Evolutionary conservation across 2,113 vertebrate genomes (phyloP).

Genomic region (Ctenomys sociabilis): DNA sequence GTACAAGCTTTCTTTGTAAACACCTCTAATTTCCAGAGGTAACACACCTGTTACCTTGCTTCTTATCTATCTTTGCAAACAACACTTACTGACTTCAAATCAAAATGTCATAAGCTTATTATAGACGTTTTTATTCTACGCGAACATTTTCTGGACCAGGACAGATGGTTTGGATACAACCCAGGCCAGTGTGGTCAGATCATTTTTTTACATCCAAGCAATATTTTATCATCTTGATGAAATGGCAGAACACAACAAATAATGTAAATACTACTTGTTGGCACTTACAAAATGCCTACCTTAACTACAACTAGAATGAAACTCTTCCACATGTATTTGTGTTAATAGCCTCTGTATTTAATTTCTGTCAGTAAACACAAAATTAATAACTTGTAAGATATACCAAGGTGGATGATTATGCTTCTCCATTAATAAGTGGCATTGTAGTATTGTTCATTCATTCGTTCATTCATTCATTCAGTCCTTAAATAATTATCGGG

Average conservation of each 20-base stretch:
- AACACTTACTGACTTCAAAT: conserved; percentile 40
- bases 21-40: background rate
- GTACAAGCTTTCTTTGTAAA: conserved; percentile 47
- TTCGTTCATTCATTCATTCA: background rate
- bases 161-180: conserved; percentile 76
- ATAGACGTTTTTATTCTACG: conserved; percentile 71
- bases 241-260: conserved; percentile 70
- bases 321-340: conserved; percentile 12
- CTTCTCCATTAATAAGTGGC: background rate
- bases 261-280: conserved; percentile 69
- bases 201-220: conserved; percentile 76
- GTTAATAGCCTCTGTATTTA: background rate
- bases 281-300: conserved; percentile 58
- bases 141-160: conserved; percentile 62
- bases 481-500: background rate
- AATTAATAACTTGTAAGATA: conserved; percentile 27
- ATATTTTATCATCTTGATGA: conserved; percentile 77
- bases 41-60: background rate
- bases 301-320: conserved; percentile 64
- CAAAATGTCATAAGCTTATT: conserved; percentile 67
- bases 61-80: conserved; percentile 22
- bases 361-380: conserved; percentile 36
- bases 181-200: conserved; percentile 66
- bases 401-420: background rate
- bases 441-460: background rate